These are phyloP conservation scores for Propithecus coquereli DNA, from an alignment of 2,113 vertebrate genomes.

Conservation along the genomic window DNA sequence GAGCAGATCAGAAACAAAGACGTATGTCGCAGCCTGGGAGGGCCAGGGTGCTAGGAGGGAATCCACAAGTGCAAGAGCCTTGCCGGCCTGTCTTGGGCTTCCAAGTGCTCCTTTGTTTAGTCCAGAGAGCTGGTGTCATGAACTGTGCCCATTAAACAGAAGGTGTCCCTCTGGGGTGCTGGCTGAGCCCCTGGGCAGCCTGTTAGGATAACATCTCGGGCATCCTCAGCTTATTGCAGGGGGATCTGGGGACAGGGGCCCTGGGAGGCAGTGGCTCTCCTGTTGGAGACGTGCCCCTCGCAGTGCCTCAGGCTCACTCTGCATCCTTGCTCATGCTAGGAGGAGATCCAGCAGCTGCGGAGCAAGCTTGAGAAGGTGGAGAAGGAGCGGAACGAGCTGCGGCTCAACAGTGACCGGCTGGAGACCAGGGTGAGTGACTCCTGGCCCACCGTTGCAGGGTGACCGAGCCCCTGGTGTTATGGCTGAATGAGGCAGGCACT, in stretches of 20 bases:
- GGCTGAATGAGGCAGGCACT: conserved; percentile 2
- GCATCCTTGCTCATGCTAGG: conserved; percentile 79
- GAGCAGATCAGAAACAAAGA: conserved; percentile 96
- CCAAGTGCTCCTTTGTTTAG: background rate
- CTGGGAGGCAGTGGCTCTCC: background rate
- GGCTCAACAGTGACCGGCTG: conserved; percentile 93
- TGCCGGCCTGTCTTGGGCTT: background rate
- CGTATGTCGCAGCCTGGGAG: conserved; percentile 78
- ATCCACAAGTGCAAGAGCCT: background rate
- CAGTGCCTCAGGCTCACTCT: background rate
- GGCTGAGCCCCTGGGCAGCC: background rate
- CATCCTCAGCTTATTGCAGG: background rate
- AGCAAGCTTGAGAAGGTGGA: conserved; percentile 94
- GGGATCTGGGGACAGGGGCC: background rate
- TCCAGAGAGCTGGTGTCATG: background rate
- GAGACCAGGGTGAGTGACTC: conserved; percentile 89
- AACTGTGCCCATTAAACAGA: background rate
- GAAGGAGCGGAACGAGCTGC: conserved; percentile 95
- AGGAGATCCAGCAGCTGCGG: conserved; percentile 95
- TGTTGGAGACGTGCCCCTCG: background rate
- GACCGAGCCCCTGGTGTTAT: background rate
- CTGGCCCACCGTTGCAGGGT: background rate
- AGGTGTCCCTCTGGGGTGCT: background rate
- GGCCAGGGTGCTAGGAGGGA: background rate
- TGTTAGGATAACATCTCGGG: background rate